Evolutionary conservation across 2,797 vertebrate genomes (phyloP).

Genomic region (Phalanger gymnotis): DNA sequence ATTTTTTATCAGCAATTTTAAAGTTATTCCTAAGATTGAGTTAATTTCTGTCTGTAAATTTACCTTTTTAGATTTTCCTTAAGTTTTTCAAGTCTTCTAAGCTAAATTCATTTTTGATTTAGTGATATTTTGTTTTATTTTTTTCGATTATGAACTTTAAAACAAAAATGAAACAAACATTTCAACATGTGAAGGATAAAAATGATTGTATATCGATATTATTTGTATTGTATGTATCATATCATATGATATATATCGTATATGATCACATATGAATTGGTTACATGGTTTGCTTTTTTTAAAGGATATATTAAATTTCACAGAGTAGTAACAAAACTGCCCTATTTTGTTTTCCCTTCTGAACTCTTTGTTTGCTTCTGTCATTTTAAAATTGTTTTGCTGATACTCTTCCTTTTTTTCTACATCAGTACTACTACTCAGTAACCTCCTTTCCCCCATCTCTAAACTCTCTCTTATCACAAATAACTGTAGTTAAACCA

Average conservation of each 20-base stretch:
- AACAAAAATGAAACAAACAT: background rate
- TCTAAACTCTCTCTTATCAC: background rate
- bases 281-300: background rate
- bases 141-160: background rate
- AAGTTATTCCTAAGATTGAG: background rate
- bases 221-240: too few relatives aligned
- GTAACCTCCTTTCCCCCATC: background rate
- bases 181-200: background rate
- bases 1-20: constrained; percentile 26
- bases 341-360: background rate
- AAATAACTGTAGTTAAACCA: background rate
- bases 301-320: background rate
- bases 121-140: background rate
- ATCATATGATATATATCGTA: too few relatives aligned
- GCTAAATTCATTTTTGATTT: constrained; percentile 18
- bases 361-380: background rate
- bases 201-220: too few relatives aligned
- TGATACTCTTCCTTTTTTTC: background rate
- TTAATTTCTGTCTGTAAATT: constrained; percentile 45
- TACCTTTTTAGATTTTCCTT: constrained; percentile 36
- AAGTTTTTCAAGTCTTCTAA: constrained; percentile 28
- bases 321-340: background rate
- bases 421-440: background rate
- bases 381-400: background rate
- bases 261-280: background rate